Base-by-base conservation (phyloP, 2,888 invertebrate species). In the Athripsodes cinereus region DNA sequence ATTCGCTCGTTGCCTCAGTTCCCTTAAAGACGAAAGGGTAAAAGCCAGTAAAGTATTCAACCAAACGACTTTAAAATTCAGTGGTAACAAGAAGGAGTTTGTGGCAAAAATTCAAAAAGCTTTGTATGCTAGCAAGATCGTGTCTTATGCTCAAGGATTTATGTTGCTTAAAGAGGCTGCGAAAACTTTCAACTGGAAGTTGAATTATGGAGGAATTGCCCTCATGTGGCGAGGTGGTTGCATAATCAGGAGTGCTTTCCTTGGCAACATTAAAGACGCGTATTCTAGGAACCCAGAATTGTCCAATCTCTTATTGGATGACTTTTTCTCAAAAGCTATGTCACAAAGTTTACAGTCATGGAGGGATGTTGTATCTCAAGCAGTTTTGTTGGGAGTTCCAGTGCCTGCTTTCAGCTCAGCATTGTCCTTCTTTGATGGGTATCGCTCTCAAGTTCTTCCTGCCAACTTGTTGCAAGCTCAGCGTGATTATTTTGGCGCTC, bases 221-320 rank as follows among this genome's bases (percentile, higher is more conserved):
- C 78, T 99, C 47, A 99, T 99, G 98, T 99, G 99, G 99, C 85
- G 98, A 62, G 97, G 97, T 16, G 98, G 98, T n/a, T 98, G 97
- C 72, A 98, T 98, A 69, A 98, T 96, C 69, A 82, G 97, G 71
- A 93, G 92, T 81, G 79, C 70, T 2, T 76, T 75, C 68, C 71
- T 75, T 31, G 77, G 74, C 1, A 78, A 78, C 60, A 78, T 79
- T 57, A 78, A 98, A 79, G 82, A 85, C 16, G 98, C 99, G 0
- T 99, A 92, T 72, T 92, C 91, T 56, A 88, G 89, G 67, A 90
- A 97, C 72, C 89, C 92, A 0, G 79, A 88, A 58, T 78, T 99
- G 56, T 81, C 84, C 1, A 98, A 96, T 71, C 78, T 99, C 55
- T 76, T 99, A 59, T 72, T 98, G 68, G 97, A 96, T 68, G 89